These are phyloP conservation scores for Andrena praecox DNA, from an alignment of 2,888 invertebrate genomes.

Conservation along the genomic window DNA sequence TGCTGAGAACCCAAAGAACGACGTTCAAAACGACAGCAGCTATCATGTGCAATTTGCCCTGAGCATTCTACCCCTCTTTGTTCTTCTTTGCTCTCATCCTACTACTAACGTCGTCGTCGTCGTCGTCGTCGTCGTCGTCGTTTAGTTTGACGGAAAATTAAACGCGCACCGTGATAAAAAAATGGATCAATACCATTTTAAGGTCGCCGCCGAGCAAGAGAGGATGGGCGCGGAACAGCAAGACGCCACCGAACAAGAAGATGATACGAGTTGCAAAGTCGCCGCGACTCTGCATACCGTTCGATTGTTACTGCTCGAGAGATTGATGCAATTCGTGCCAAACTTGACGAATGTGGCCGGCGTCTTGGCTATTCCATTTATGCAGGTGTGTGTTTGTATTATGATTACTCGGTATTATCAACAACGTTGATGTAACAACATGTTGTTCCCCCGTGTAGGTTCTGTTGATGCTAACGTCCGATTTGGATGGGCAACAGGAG, in stretches of 20 bases:
- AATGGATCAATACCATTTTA: neutral
- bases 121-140: too few species aligned
- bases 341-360: slow-evolving; percentile 92
- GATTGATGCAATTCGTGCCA: slow-evolving; percentile 92
- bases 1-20: too few species aligned
- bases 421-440: neutral
- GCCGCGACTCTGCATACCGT: slow-evolving; percentile 89
- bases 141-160: too few species aligned
- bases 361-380: slow-evolving; percentile 94
- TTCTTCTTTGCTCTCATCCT: too few species aligned
- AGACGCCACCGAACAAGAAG: slow-evolving; percentile 82
- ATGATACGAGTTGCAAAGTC: slow-evolving; percentile 80
- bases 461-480: slow-evolving; percentile 94
- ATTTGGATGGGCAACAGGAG: slow-evolving; percentile 94
- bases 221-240: slow-evolving; percentile 77
- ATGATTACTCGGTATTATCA: neutral
- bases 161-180: too few species aligned
- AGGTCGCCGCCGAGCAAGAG: slow-evolving; percentile 73
- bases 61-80: too few species aligned
- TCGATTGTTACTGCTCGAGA: slow-evolving; percentile 90
- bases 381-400: slow-evolving; percentile 89
- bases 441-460: slow-evolving; percentile 86
- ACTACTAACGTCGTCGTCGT: too few species aligned
- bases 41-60: too few species aligned
- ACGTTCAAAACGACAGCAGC: too few species aligned